A percentile compares a stretch with the other conserved stretches of the same genome.
These are phyloP conservation scores for Enteromius afrohamiltoni DNA, from an alignment of 2,797 vertebrate genomes.

Conservation along the genomic window DNA sequence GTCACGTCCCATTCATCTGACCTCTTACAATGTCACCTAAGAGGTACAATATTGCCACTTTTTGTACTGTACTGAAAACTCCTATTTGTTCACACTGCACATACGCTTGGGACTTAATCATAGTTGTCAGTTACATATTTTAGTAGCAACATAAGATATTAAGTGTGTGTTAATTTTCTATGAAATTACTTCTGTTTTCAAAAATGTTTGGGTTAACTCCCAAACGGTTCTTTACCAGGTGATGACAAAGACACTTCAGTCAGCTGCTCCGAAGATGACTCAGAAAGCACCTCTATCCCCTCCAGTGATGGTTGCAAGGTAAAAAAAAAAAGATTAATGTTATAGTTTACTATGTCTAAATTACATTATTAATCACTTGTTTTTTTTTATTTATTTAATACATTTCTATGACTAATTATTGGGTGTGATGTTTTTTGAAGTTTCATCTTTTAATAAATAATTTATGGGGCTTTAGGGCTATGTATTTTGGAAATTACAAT, in stretches of 20 bases:
- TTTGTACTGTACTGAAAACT: neutral
- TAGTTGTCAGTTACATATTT: neutral
- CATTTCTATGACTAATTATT: neutral
- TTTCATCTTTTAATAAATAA: neutral
- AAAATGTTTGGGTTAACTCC: neutral
- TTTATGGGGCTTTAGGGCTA: neutral
- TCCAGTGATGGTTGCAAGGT: constrained; percentile 94
- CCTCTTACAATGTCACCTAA: constrained; percentile 78
- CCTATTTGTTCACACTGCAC: neutral
- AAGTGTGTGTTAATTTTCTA: neutral
- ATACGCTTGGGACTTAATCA: neutral
- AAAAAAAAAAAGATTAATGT: neutral
- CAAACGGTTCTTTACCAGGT: constrained; percentile 56
- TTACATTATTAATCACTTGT: neutral
- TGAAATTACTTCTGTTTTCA: neutral
- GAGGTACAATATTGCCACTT: constrained; percentile 63
- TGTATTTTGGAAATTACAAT: neutral
- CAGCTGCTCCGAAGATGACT: constrained; percentile 84
- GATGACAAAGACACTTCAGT: constrained; percentile 80
- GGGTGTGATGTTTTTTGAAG: neutral
- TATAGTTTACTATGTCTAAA: neutral
- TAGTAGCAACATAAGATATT: neutral
- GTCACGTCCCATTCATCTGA: constrained; percentile 89
- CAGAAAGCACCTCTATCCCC: constrained; percentile 82
- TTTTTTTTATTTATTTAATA: neutral